Conservation (phyloP, 2,888 invertebrate genomes). For the Caenorhabditis afra region DNA sequence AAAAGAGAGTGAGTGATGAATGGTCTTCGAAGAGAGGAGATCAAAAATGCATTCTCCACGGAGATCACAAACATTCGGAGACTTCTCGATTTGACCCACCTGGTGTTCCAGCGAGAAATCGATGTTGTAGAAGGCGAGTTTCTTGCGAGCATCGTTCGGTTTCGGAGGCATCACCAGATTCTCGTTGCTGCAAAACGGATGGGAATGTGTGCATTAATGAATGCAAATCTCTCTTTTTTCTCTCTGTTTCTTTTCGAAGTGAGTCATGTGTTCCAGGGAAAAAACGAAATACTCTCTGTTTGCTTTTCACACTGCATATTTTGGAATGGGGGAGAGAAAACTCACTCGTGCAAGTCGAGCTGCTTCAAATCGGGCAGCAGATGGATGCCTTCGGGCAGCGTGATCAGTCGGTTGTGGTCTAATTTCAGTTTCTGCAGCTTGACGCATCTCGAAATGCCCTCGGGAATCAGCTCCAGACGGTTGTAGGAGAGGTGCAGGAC, state of each 20-base stretch:
- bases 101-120: constrained; percentile 98
- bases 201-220: constrained; percentile 19
- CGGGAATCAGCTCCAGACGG: constrained; percentile 96
- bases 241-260: constrained; percentile 16
- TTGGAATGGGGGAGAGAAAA: constrained; percentile 2
- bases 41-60: constrained; percentile 3
- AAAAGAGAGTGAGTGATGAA: background rate
- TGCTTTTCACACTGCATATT: background rate
- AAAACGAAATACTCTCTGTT: background rate
- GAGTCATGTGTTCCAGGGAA: constrained; percentile 13
- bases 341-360: constrained; percentile 83
- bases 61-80: background rate
- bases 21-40: background rate
- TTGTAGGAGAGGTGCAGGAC: constrained; percentile 97
- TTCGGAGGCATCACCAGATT: constrained; percentile 98
- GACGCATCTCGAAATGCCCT: constrained; percentile 84
- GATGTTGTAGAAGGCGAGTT: constrained; percentile 92
- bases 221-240: constrained; percentile 30
- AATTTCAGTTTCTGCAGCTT: constrained; percentile 87
- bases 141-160: constrained; percentile 86
- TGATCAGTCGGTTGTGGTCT: constrained; percentile 93
- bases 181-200: constrained; percentile 84
- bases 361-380: constrained; percentile 90
- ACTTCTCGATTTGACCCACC: constrained; percentile 83
- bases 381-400: constrained; percentile 97